phyloP scores from a whole-genome alignment of 2,888 invertebrate genomes.

The Brassicogethes aeneus region DNA sequence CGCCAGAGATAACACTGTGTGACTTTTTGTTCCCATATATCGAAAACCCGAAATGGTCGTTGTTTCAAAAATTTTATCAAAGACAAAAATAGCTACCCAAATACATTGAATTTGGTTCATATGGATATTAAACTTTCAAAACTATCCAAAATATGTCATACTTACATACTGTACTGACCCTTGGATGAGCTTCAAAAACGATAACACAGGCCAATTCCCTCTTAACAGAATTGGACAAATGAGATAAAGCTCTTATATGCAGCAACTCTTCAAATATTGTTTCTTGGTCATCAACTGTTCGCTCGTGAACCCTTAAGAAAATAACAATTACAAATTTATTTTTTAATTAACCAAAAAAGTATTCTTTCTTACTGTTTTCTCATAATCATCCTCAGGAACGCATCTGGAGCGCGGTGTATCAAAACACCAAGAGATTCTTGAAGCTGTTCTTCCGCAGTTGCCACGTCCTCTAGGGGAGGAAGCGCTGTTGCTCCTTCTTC shows the following conservation, averaged over 20 bases:
- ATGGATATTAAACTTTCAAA: too few species aligned
- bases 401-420: constrained; percentile 67
- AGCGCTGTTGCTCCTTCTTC: constrained; percentile 50
- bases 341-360: neutral
- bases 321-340: constrained; percentile 2
- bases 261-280: constrained; percentile 74
- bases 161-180: constrained; percentile 69
- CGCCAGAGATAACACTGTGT: too few species aligned
- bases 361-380: constrained; percentile 67
- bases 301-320: constrained; percentile 57
- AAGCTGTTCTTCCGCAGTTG: constrained; percentile 59
- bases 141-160: too few species aligned
- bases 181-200: constrained; percentile 70
- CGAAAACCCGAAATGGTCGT: too few species aligned
- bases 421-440: constrained; percentile 57
- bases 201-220: constrained; percentile 70
- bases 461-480: constrained; percentile 50
- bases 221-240: constrained; percentile 73
- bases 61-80: too few species aligned
- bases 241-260: constrained; percentile 71
- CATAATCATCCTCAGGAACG: constrained; percentile 69
- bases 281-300: constrained; percentile 70
- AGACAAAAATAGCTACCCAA: too few species aligned
- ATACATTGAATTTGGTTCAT: too few species aligned
- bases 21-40: too few species aligned